These are phyloP conservation scores for Julus scandinavius DNA, from an alignment of 2,888 invertebrate genomes.

Conservation along the genomic window DNA sequence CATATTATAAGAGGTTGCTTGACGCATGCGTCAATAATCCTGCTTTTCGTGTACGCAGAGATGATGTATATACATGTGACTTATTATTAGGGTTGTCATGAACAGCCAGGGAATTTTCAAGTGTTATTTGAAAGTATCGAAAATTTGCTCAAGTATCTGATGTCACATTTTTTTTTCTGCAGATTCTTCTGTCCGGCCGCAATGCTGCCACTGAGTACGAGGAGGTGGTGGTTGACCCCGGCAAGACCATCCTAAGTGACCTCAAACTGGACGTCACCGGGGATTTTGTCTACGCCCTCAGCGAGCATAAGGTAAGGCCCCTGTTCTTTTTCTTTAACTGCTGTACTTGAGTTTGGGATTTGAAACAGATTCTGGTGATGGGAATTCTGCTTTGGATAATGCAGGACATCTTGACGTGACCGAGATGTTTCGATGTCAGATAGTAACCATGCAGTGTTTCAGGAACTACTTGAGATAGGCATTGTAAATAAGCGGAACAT, in stretches of 20 bases:
- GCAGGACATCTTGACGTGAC: neutral
- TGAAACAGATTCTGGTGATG: too few relatives aligned
- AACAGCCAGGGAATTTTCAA: too few relatives aligned
- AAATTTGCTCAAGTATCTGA: neutral
- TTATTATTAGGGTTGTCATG: too few relatives aligned
- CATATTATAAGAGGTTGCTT: too few relatives aligned
- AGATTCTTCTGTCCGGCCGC: slow-evolving; percentile 76
- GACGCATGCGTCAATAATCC: too few relatives aligned
- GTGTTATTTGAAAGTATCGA: too few relatives aligned
- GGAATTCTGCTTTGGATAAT: too few relatives aligned
- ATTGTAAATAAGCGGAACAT: too few relatives aligned
- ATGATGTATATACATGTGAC: too few relatives aligned
- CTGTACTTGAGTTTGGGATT: neutral
- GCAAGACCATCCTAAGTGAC: slow-evolving; percentile 84
- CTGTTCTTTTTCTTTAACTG: neutral
- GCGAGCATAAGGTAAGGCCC: slow-evolving; percentile 74
- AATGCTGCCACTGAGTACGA: slow-evolving; percentile 83
- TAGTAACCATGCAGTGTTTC: too few relatives aligned
- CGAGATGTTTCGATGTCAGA: neutral
- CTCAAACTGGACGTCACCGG: slow-evolving; percentile 85
- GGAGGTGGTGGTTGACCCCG: slow-evolving; percentile 81
- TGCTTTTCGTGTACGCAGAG: too few relatives aligned
- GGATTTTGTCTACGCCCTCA: slow-evolving; percentile 86
- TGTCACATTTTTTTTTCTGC: slow-evolving; percentile 58
- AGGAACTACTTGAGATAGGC: too few relatives aligned